These are phyloP conservation scores for Ectemnius continuus DNA, from an alignment of 2,888 invertebrate species.

Conservation along the genomic window DNA sequence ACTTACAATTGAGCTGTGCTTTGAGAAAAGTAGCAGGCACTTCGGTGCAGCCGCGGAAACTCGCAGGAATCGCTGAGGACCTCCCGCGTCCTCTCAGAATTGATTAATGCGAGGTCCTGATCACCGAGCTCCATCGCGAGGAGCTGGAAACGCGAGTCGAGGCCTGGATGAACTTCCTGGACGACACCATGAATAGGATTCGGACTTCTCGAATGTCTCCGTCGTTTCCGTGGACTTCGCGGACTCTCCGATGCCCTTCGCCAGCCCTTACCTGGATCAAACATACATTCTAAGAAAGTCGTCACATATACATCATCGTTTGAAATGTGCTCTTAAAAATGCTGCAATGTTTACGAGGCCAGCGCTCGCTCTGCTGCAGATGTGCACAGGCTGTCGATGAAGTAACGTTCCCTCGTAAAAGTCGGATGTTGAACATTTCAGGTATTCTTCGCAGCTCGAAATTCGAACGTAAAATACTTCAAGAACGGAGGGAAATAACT, in stretches of 20 bases:
- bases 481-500: no score
- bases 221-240: constrained; percentile 68
- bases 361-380: no score
- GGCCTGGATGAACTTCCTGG: constrained; percentile 62
- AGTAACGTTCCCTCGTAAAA: no score
- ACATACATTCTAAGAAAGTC: background rate
- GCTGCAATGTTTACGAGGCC: no score
- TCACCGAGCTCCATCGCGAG: constrained; percentile 70
- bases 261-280: constrained; percentile 63
- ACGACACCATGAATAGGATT: constrained; percentile 59
- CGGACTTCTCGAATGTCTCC: constrained; percentile 69
- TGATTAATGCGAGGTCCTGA: constrained; percentile 71
- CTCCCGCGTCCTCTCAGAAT: constrained; percentile 69
- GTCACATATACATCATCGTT: no score
- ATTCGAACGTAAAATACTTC: no score
- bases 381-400: no score
- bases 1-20: constrained; percentile 75
- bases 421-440: no score
- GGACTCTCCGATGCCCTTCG: constrained; percentile 71
- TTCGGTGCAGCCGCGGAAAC: constrained; percentile 73
- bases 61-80: constrained; percentile 69
- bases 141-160: constrained; percentile 71
- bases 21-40: constrained; percentile 75
- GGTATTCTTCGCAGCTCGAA: no score
- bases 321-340: no score